Conservation (phyloP, 1,140 invertebrate species). For the Hirudo medicinalis region DNA sequence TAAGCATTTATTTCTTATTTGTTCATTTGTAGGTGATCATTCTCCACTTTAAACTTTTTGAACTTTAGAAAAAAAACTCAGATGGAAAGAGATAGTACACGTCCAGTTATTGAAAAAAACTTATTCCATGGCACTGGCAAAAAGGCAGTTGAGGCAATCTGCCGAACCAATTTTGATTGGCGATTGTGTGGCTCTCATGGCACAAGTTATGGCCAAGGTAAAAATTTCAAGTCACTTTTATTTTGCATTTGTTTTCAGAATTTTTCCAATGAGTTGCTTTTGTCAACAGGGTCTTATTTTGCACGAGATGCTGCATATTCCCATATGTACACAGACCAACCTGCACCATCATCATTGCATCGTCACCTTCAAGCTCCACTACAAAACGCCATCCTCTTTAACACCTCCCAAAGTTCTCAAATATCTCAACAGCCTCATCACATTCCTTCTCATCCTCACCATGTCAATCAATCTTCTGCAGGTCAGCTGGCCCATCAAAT, state of each 20-base stretch:
- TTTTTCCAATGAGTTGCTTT: background rate
- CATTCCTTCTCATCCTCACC: conserved; percentile 12
- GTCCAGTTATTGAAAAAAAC: conserved; percentile 24
- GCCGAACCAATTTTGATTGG: conserved; percentile 36
- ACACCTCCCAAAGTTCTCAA: background rate
- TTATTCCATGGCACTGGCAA: conserved; percentile 34
- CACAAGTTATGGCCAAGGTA: conserved; percentile 36
- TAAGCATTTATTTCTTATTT: background rate
- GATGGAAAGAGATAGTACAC: conserved; percentile 12
- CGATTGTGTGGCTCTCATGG: conserved; percentile 34
- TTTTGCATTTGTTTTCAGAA: too few species aligned
- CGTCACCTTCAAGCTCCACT: conserved; percentile 4
- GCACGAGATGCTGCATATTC: conserved; percentile 21
- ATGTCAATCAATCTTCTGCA: background rate
- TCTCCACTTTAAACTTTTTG: too few species aligned
- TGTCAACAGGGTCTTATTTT: conserved; percentile 22
- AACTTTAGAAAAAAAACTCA: conserved; percentile 13
- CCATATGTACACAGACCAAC: conserved; percentile 20
- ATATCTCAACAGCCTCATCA: conserved; percentile 1
- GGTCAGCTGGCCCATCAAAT: conserved; percentile 3
- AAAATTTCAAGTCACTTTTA: too few species aligned
- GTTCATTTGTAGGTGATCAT: too few species aligned
- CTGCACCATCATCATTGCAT: background rate
- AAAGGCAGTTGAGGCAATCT: conserved; percentile 32
- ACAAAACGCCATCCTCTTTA: conserved; percentile 11